Percentiles rank a stretch among this genome's conserved stretches.
Conservation (phyloP, 64 coral and sea anemone species). For the Stylophora pistillata region DNA sequence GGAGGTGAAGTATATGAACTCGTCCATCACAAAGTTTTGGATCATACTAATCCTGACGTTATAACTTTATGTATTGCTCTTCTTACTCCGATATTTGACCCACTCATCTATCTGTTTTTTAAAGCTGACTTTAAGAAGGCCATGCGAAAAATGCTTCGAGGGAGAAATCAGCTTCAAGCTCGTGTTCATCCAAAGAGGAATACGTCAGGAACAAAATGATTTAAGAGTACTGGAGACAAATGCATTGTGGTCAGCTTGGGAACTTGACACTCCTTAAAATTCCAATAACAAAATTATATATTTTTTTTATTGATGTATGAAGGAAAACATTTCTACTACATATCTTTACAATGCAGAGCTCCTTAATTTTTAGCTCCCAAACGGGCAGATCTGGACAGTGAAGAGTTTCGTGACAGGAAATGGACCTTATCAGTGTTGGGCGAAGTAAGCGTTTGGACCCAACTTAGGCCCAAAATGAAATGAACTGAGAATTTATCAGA, state of each 20-base stretch:
- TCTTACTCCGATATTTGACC: not conserved
- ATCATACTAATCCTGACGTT: not conserved
- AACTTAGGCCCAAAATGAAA: not conserved
- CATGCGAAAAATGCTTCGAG: slow-evolving; percentile 4
- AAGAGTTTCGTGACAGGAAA: slow-evolving; percentile 2
- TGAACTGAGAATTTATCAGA: no score
- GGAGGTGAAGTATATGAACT: not conserved
- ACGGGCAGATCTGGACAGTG: not conserved
- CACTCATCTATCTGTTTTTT: slow-evolving; percentile 8
- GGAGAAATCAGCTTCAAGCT: not conserved
- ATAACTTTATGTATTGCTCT: slow-evolving; percentile 3
- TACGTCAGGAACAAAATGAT: not conserved
- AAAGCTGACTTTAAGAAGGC: slow-evolving; percentile 9
- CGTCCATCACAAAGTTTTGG: not conserved
- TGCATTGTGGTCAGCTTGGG: no score
- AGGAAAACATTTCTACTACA: no score
- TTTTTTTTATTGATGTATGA: no score
- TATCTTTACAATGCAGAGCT: not conserved
- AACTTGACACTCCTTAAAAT: not conserved
- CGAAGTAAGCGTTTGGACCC: not conserved
- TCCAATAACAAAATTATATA: no score
- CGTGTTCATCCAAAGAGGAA: not conserved
- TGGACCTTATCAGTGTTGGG: not conserved
- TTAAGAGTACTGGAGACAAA: not conserved
- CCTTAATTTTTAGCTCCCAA: not conserved